Conservation (phyloP, 2,888 invertebrate genomes). For the Gortyna flavago region DNA sequence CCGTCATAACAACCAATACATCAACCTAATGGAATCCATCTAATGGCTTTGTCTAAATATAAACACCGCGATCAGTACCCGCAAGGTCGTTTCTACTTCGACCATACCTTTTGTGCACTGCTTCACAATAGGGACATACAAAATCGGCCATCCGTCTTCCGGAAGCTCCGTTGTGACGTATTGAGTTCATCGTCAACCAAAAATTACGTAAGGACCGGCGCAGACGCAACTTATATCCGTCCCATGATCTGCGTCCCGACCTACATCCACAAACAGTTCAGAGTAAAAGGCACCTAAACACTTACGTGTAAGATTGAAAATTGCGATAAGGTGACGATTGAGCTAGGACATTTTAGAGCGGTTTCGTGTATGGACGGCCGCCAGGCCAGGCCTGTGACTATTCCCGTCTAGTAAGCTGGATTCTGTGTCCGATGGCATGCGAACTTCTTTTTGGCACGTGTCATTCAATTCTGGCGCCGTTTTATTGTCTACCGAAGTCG, state of each 20-base stretch:
- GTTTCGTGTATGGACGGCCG: slow-evolving; percentile 82
- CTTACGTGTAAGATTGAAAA: slow-evolving; percentile 78
- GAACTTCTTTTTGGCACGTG: slow-evolving; percentile 81
- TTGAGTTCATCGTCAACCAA: slow-evolving; percentile 87
- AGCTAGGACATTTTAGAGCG: slow-evolving; percentile 77
- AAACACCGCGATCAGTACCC: slow-evolving; percentile 65
- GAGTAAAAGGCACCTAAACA: slow-evolving; percentile 77
- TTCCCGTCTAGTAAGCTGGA: slow-evolving; percentile 88
- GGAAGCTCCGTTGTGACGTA: slow-evolving; percentile 86
- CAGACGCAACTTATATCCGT: slow-evolving; percentile 87
- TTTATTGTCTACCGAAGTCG: slow-evolving; percentile 68
- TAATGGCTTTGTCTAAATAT: slow-evolving; percentile 72
- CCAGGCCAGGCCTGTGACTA: slow-evolving; percentile 89
- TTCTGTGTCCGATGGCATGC: slow-evolving; percentile 82
- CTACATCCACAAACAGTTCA: slow-evolving; percentile 70
- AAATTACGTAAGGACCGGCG: slow-evolving; percentile 87
- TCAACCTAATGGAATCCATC: slow-evolving; percentile 70
- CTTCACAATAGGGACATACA: slow-evolving; percentile 76
- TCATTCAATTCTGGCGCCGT: slow-evolving; percentile 82
- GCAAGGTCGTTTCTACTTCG: slow-evolving; percentile 77
- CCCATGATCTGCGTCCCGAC: slow-evolving; percentile 70
- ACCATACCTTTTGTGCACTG: slow-evolving; percentile 74
- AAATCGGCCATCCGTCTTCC: slow-evolving; percentile 82
- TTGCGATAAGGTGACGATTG: slow-evolving; percentile 72
- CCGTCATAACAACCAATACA: slow-evolving; percentile 70